phyloP scores from a whole-genome alignment of 1,140 invertebrate genomes.

The Araneus ventricosus region DNA sequence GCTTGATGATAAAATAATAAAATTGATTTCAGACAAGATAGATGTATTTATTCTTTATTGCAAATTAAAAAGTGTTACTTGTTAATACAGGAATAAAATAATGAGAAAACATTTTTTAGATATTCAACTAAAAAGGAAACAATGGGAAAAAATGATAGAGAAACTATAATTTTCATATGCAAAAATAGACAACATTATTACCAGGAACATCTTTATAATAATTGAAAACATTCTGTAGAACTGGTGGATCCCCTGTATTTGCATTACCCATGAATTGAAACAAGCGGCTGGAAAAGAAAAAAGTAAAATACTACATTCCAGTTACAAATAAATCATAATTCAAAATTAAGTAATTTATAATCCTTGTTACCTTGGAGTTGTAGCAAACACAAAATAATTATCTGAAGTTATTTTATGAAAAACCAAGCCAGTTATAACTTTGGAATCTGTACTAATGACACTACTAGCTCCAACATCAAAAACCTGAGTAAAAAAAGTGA shows the following conservation, averaged over 20 bases:
- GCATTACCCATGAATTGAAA: conserved; percentile 87
- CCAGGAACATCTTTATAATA: conserved; percentile 88
- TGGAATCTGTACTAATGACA: conserved; percentile 50
- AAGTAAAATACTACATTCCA: conserved; percentile 34
- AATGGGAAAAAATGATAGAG: background rate
- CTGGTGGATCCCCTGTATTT: conserved; percentile 87
- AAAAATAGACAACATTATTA: conserved; percentile 77
- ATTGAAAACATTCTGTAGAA: conserved; percentile 90
- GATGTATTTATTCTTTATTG: background rate
- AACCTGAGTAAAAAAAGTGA: conserved; percentile 25
- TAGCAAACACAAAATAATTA: conserved; percentile 86
- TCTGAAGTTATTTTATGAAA: conserved; percentile 85
- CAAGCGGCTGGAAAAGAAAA: conserved; percentile 48
- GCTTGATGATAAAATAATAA: background rate
- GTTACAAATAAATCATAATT: background rate
- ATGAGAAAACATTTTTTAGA: background rate
- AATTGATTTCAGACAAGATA: background rate
- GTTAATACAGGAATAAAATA: background rate
- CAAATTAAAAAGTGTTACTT: background rate
- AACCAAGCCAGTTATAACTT: conserved; percentile 88
- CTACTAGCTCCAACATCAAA: conserved; percentile 56
- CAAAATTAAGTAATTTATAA: background rate
- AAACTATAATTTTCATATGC: background rate
- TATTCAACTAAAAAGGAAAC: background rate
- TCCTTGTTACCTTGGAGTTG: conserved; percentile 85